These are phyloP conservation scores for Tenualosa thibaudeaui DNA, from an alignment of 2,797 vertebrate species.

Conservation along the genomic window DNA sequence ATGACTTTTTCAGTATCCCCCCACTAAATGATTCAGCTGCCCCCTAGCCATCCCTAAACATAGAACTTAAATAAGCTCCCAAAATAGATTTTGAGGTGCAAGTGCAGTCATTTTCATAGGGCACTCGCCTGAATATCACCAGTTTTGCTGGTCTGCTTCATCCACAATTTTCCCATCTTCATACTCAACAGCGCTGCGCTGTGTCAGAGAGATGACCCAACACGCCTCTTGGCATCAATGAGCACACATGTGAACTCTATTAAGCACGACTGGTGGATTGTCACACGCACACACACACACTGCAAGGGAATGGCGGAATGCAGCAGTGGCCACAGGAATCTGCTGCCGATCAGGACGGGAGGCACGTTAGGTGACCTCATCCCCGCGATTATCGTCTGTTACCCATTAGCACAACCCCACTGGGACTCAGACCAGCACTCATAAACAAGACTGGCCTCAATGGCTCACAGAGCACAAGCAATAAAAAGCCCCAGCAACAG, in stretches of 20 bases:
- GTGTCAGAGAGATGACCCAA: conserved; percentile 9
- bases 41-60: conserved; percentile 42
- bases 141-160: neutral
- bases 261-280: neutral
- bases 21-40: conserved; percentile 62
- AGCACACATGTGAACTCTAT: conserved; percentile 3
- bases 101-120: conserved; percentile 13
- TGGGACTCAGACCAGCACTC: conserved; percentile 29
- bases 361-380: conserved; percentile 49
- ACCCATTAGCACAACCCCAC: conserved; percentile 32
- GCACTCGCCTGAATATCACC: neutral
- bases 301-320: neutral
- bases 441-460: conserved; percentile 18
- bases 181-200: neutral
- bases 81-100: neutral
- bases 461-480: conserved; percentile 1
- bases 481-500: conserved; percentile 22
- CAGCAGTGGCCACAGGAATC: conserved; percentile 33
- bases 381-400: conserved; percentile 40
- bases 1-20: conserved; percentile 43
- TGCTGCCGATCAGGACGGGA: conserved; percentile 38
- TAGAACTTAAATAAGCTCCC: conserved; percentile 12
- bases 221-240: conserved; percentile 7
- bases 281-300: neutral
- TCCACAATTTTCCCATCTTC: neutral